phyloP scores from a whole-genome alignment of 1,140 invertebrate genomes.

The Copidosoma floridanum region DNA sequence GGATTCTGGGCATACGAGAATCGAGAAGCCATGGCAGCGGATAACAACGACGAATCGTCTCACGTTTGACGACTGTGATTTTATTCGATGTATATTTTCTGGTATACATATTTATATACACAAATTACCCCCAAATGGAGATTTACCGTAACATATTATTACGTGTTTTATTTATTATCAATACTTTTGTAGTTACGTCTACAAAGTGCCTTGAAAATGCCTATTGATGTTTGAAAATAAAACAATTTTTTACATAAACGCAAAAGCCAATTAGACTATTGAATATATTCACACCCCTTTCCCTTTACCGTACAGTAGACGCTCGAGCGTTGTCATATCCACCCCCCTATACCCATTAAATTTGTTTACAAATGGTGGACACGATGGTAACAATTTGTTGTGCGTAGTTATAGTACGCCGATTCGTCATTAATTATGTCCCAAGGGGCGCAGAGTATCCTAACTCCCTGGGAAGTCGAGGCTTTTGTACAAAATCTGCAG shows the following conservation, averaged over 20 bases:
- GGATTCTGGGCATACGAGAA: slow-evolving; percentile 97
- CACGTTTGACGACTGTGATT: slow-evolving; percentile 42
- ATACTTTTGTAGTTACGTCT: too few relatives aligned
- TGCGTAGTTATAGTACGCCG: too few relatives aligned
- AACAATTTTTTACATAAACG: neutral
- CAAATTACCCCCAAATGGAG: too few relatives aligned
- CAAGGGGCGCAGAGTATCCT: slow-evolving; percentile 50
- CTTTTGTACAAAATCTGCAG: slow-evolving; percentile 55
- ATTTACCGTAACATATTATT: neutral
- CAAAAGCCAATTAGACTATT: too few relatives aligned
- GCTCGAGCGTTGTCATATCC: neutral
- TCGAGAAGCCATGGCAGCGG: slow-evolving; percentile 73
- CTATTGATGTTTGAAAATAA: slow-evolving; percentile 2
- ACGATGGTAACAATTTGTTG: neutral
- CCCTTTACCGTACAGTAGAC: too few relatives aligned
- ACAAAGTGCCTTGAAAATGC: slow-evolving; percentile 8
- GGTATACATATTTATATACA: too few relatives aligned
- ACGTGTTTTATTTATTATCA: neutral
- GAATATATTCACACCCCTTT: too few relatives aligned
- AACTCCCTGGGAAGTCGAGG: slow-evolving; percentile 55
- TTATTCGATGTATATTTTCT: too few relatives aligned
- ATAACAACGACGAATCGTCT: slow-evolving; percentile 56
- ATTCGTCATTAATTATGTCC: slow-evolving; percentile 41
- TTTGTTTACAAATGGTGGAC: slow-evolving; percentile 51
- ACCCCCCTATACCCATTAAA: neutral